Conservation (phyloP, 2,888 invertebrate genomes). For the Calliopum simillimum region DNA sequence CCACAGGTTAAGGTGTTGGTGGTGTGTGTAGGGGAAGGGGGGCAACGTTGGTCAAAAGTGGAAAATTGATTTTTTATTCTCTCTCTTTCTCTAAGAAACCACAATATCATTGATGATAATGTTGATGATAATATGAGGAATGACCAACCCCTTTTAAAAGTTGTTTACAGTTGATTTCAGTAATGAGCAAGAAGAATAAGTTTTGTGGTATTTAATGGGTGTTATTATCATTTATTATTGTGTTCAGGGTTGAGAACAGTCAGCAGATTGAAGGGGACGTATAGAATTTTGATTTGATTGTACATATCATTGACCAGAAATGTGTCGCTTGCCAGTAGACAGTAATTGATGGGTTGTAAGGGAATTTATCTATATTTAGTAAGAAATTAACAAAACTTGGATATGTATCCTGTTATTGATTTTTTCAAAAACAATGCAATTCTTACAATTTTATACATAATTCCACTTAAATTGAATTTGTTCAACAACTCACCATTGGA, state of each 20-base stretch:
- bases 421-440: not conserved
- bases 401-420: too few species aligned
- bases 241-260: too few species aligned
- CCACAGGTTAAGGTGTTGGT: not conserved
- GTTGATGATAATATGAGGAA: conserved; percentile 35
- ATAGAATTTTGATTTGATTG: too few species aligned
- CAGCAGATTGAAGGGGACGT: too few species aligned
- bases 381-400: too few species aligned
- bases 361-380: too few species aligned
- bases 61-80: conserved; percentile 10
- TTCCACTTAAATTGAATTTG: conserved; percentile 24
- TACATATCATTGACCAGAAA: too few species aligned
- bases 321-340: too few species aligned
- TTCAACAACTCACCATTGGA: conserved; percentile 3
- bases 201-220: not conserved
- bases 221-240: too few species aligned
- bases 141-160: conserved; percentile 26
- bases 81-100: not conserved
- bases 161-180: not conserved
- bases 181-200: not conserved
- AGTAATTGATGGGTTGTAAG: too few species aligned
- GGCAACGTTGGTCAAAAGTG: conserved; percentile 4
- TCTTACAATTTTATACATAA: conserved; percentile 15
- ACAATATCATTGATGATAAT: conserved; percentile 25
- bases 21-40: too few species aligned